A percentile compares a stretch with the other conserved stretches of the same genome.
Conservation (phyloP, 2,888 invertebrate species). For the Dichetophora obliterata region DNA sequence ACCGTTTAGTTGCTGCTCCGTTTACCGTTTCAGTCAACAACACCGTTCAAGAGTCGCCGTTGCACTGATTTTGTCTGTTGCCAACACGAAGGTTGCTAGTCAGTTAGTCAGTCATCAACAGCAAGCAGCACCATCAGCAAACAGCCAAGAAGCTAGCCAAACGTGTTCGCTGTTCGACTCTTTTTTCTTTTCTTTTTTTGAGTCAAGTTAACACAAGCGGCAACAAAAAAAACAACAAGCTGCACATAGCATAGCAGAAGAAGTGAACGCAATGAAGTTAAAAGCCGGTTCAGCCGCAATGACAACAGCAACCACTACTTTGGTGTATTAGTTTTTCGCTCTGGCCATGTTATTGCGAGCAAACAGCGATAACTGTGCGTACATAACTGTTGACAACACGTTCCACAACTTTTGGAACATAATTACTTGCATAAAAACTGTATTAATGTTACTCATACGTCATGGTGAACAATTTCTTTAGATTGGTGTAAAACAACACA, state of each 20-base stretch:
- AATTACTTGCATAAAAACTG: not conserved
- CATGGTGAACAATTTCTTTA: not conserved
- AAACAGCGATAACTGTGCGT: not conserved
- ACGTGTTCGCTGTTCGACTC: slow-evolving; percentile 30
- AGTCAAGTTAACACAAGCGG: slow-evolving; percentile 44
- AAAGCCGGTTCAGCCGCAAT: slow-evolving; percentile 21
- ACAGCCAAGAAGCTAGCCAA: slow-evolving; percentile 36
- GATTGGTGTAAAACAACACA: too few species aligned
- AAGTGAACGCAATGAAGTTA: not conserved
- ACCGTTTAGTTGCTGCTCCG: slow-evolving; percentile 5
- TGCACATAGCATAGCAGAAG: not conserved
- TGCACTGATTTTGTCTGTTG: slow-evolving; percentile 65
- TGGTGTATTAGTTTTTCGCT: not conserved
- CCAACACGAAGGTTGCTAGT: slow-evolving; percentile 55
- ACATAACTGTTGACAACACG: not conserved
- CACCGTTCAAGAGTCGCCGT: slow-evolving; percentile 69
- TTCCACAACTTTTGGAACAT: not conserved
- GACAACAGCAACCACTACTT: not conserved
- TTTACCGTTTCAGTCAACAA: slow-evolving; percentile 62
- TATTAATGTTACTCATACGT: slow-evolving; percentile 11
- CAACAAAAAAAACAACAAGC: slow-evolving; percentile 29
- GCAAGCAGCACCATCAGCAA: slow-evolving; percentile 27
- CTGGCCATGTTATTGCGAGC: not conserved
- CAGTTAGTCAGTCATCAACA: slow-evolving; percentile 24
- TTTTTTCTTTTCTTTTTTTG: slow-evolving; percentile 32